phyloP scores from a whole-genome alignment of 2,113 vertebrate genomes.

The Noctilio leporinus region DNA sequence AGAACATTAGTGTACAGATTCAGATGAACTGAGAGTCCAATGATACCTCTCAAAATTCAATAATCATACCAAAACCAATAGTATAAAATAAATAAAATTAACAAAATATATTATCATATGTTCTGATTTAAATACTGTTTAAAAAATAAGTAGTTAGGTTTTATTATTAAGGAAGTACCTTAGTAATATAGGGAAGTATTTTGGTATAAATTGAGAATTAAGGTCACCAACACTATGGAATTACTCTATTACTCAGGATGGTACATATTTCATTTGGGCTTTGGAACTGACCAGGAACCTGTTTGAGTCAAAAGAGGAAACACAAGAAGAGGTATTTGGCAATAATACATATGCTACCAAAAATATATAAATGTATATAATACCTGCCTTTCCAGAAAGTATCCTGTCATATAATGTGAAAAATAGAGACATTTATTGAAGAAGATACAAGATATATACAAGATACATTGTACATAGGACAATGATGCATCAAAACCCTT shows the following conservation, averaged over 20 bases:
- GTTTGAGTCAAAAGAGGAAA: neutral
- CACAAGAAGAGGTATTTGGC: neutral
- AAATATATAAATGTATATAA: no score
- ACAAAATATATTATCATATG: neutral
- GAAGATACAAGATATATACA: no score
- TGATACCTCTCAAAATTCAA: neutral
- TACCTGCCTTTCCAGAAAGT: no score
- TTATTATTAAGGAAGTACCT: neutral
- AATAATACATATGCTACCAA: no score
- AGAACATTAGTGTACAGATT: neutral
- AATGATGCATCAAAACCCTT: no score
- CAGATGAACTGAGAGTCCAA: neutral
- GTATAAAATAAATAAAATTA: conserved; percentile 9
- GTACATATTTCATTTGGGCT: neutral
- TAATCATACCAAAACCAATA: neutral
- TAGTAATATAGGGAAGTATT: neutral
- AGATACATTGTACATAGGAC: no score
- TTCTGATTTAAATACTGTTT: neutral
- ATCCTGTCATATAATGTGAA: no score
- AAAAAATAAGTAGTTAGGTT: neutral
- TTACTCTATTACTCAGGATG: fast-evolving
- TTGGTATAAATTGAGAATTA: neutral
- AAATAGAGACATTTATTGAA: no score
- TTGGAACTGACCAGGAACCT: neutral
- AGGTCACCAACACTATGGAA: neutral